Evolutionary conservation across 92 coral and sea anemone genomes (phyloP), one percentile per base, ranked within the genome.

Genomic region (Epizoanthus ramosus): DNA sequence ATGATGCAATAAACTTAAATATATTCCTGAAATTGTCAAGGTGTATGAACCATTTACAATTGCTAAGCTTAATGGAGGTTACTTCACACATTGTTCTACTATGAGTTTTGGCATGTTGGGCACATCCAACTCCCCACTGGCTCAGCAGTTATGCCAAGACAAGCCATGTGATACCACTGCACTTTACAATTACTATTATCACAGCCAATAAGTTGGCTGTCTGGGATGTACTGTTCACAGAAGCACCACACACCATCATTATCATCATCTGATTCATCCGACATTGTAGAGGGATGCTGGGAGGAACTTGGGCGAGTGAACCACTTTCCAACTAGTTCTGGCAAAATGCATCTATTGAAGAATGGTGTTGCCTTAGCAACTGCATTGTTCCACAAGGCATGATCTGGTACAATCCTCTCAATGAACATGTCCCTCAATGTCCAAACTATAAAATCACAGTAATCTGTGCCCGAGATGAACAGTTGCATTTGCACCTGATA

Each of bases 361-460:
- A 86, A 71, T 21, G 16, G 37, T 0, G 63, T 79, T 45, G 93
- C 90, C 60, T 77, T 87, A 13, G 47, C n/a, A 19, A 70, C 33
- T 15, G 86, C 86, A 8, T 21, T 19, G 21, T 35, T 60, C 90
- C 88, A 87, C 21, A 90, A 71, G n/a, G 60, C 90, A 8, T 4
- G 5, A 74, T 87, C 86, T 18, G 86, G 93, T 6, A 83, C 33
- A 43, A 90, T 70, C 69, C 91, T 83, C 77, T 86, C 71, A 19
- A 87, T 65, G 39, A 6, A 41, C 3, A 83, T 63, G 33, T 71
- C 90, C 22, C 61, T 68, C 14, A 4, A 52, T 3, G 93, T 90
- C 90, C 93, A 90, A 6, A 90, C 81, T 80, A 72, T 52, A 31
- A 89, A 85, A 23, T 89, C 92, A 68, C 89, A 85, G 35, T 63